A percentile compares a stretch with the other conserved stretches of the same genome.
Evolutionary conservation across 2,113 vertebrate genomes (phyloP).

Genomic region (Aptenodytes patagonicus): DNA sequence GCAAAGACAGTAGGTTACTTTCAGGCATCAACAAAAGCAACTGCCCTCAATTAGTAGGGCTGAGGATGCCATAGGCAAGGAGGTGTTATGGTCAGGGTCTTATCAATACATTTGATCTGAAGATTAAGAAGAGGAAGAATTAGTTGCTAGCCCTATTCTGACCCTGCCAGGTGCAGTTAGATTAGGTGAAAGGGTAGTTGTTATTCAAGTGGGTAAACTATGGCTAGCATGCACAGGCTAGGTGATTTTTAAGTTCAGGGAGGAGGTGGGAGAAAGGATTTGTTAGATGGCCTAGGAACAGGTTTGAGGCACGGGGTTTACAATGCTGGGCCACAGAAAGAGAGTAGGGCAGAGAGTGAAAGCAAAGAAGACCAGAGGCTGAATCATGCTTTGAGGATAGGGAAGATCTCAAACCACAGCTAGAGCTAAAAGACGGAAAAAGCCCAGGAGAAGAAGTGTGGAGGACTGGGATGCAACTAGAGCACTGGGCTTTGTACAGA

Average conservation of each 20-base stretch:
- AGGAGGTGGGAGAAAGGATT: not conserved
- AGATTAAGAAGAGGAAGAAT: not conserved
- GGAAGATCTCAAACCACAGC: not conserved
- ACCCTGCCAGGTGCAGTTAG: not conserved
- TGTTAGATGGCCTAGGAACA: not conserved
- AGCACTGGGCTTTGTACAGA: not conserved
- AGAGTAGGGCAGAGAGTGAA: not conserved
- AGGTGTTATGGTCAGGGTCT: not conserved
- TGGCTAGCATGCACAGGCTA: not conserved
- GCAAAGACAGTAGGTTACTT: not conserved
- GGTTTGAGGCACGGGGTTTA: not conserved
- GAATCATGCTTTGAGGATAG: not conserved
- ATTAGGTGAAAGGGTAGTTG: not conserved
- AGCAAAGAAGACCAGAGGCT: not conserved
- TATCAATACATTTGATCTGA: not conserved
- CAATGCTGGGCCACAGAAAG: not conserved
- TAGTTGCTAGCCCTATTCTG: not conserved
- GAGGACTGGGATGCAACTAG: not conserved
- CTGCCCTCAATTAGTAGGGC: not conserved
- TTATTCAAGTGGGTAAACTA: not conserved
- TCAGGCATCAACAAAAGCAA: not conserved
- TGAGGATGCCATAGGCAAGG: not conserved
- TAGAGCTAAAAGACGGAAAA: not conserved
- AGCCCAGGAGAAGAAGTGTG: not conserved
- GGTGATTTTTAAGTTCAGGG: not conserved